Percentiles rank a stretch among this genome's conserved stretches.
Conservation (phyloP, 2,888 invertebrate species). For the Cosmopolites sordidus region DNA sequence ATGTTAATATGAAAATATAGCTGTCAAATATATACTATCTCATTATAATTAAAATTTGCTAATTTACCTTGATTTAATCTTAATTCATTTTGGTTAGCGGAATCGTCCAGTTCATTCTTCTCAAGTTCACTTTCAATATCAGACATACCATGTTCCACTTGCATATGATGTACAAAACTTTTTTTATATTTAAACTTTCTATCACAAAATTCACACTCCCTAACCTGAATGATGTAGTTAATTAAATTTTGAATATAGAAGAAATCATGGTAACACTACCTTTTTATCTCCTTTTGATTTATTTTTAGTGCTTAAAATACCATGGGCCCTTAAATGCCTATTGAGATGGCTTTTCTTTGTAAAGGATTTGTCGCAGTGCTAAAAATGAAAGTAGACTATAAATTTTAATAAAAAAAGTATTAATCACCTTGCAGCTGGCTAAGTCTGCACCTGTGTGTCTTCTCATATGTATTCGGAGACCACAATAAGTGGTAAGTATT, state of each 20-base stretch:
- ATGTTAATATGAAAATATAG: too few species aligned
- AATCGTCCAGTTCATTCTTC: constrained; percentile 5
- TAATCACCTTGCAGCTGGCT: constrained; percentile 37
- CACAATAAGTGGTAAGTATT: constrained; percentile 38
- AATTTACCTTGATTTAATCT: background rate
- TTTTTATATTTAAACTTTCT: constrained; percentile 48
- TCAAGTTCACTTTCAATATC: constrained; percentile 39
- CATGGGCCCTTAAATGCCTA: constrained; percentile 41
- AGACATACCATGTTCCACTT: constrained; percentile 47
- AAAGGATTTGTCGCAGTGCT: constrained; percentile 44
- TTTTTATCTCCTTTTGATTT: constrained; percentile 35
- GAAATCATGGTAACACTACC: constrained; percentile 24
- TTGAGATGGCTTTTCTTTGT: constrained; percentile 42
- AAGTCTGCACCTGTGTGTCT: constrained; percentile 56
- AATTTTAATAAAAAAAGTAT: background rate
- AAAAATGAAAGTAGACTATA: constrained; percentile 18
- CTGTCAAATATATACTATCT: too few species aligned
- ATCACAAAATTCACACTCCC: constrained; percentile 50
- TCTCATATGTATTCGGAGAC: constrained; percentile 56
- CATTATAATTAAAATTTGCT: too few species aligned
- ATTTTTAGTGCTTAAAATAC: constrained; percentile 29
- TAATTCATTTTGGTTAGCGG: constrained; percentile 9
- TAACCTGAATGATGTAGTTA: constrained; percentile 37
- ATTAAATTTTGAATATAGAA: background rate
- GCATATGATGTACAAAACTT: constrained; percentile 48